phyloP scores from a whole-genome alignment of 1,140 invertebrate species.

The Drosophila arawakana region DNA sequence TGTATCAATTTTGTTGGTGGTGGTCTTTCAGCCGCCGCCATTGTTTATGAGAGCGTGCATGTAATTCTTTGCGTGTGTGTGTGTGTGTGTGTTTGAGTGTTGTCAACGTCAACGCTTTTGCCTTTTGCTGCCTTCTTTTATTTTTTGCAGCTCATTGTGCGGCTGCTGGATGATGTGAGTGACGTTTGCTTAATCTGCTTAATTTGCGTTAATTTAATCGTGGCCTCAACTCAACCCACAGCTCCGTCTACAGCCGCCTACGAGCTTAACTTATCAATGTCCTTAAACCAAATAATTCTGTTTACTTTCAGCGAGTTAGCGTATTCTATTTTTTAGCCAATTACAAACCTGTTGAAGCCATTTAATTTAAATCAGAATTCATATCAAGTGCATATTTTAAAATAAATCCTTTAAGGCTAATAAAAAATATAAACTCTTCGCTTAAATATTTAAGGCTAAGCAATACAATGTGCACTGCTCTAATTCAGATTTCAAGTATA shows the following conservation, averaged over 20 bases:
- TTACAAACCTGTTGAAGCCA: constrained; percentile 63
- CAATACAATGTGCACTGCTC: not conserved
- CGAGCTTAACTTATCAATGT: not conserved
- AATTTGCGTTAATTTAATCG: constrained; percentile 79
- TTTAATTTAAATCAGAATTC: not conserved
- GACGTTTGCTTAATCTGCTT: constrained; percentile 72
- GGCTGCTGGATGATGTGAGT: constrained; percentile 64
- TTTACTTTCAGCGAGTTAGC: not conserved
- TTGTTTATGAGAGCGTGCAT: constrained; percentile 42
- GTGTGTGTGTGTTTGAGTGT: constrained; percentile 11
- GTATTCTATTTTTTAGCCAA: not conserved
- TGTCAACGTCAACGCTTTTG: constrained; percentile 66
- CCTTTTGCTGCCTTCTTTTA: constrained; percentile 64
- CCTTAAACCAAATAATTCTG: not conserved
- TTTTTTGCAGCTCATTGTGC: constrained; percentile 44
- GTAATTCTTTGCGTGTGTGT: constrained; percentile 10
- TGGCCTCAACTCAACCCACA: constrained; percentile 16
- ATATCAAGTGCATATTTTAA: not conserved
- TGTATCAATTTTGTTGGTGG: constrained; percentile 59
- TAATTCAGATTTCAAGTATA: not conserved
- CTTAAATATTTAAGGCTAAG: too few relatives aligned
- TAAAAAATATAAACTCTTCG: too few relatives aligned
- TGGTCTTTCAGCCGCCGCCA: constrained; percentile 46
- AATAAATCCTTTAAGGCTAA: not conserved
- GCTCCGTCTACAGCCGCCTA: constrained; percentile 19